Base-by-base conservation (phyloP, 2,113 vertebrate species). In the Podocnemis expansa region DNA sequence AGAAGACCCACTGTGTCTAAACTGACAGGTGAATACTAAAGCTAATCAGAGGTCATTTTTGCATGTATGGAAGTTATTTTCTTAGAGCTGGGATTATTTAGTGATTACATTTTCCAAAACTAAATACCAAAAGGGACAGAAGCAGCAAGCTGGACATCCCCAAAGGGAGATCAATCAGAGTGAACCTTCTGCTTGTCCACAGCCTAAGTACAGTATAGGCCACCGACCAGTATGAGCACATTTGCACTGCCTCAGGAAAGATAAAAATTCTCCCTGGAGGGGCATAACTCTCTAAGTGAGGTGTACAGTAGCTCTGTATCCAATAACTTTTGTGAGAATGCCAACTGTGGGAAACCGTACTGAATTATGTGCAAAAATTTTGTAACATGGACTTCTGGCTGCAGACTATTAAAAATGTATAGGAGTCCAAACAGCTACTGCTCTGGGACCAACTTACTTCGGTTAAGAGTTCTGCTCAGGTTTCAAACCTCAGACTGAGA, bases 401-500 rank as follows among this genome's bases (percentile, higher is more conserved):
- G 90, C 96, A 97, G 91, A 95, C 96, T 97, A 94, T 90, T 94
- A 97, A 96, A 92, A 90, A 91, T 85, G 93, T 88, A 91, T 93
- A 91, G 96, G 92, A 94, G 94, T 97, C 97, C 97, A 98, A 98
- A 97, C 97, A 97, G 97, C 97, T 9, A 8, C 82, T 96, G 96
- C 96, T 96, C 92, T 19, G 96, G 95, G 97, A 97, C 83, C n/a
- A 85, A 85, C 97, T 91, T 93, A 95, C 97, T 97, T 93, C 82
- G 41, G 97, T 97, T 97, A 97, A 96, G 97, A 93, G 96, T 97
- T 97, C 96, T 85, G 81, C 95, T 96, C 80, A 95, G 97, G 93
- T 97, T 52, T 97, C 96, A 98, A 97, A 98, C 97, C 97, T 98
- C 97, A 96, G 96, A 93, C 97, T 29, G 89, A 96, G 97, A 98